phyloP scores from a whole-genome alignment of 2,797 vertebrate species.

The Phoxinus dragarum region DNA sequence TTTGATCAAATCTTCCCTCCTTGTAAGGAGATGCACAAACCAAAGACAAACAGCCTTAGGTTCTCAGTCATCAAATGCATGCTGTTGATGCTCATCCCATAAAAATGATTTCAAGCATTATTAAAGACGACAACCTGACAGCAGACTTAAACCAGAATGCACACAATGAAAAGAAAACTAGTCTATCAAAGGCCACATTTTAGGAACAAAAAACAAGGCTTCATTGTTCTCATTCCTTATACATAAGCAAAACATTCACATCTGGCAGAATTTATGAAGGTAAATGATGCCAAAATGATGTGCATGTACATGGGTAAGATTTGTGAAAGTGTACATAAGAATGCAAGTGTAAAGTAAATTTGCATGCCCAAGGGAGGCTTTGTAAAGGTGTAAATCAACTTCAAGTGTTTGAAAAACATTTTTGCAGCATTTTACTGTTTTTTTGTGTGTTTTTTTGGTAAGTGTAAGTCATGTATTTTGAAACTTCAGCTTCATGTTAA shows the following conservation, averaged over 20 bases:
- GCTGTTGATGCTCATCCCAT: not conserved
- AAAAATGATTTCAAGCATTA: conserved; percentile 19
- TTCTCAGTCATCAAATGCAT: conserved; percentile 4
- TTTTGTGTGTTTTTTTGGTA: too few species aligned
- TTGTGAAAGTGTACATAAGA: too few species aligned
- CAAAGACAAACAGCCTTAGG: conserved; percentile 33
- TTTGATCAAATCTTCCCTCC: conserved; percentile 62
- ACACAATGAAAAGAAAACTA: not conserved
- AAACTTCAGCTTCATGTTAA: too few species aligned
- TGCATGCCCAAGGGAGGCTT: too few species aligned
- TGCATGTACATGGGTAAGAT: too few species aligned
- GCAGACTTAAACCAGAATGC: conserved; percentile 8
- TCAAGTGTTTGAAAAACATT: too few species aligned
- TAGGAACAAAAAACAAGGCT: conserved; percentile 5
- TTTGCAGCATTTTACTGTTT: too few species aligned
- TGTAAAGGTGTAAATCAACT: too few species aligned
- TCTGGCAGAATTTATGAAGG: not conserved
- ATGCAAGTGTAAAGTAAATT: too few species aligned
- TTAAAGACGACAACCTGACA: conserved; percentile 14
- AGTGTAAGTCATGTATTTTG: too few species aligned
- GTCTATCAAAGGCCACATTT: conserved; percentile 1
- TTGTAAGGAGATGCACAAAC: conserved; percentile 62
- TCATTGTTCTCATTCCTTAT: not conserved
- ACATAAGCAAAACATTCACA: not conserved
- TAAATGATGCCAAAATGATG: too few species aligned